Evolutionary conservation across 1,140 invertebrate species (phyloP).

Genomic region (Hirudo medicinalis): DNA sequence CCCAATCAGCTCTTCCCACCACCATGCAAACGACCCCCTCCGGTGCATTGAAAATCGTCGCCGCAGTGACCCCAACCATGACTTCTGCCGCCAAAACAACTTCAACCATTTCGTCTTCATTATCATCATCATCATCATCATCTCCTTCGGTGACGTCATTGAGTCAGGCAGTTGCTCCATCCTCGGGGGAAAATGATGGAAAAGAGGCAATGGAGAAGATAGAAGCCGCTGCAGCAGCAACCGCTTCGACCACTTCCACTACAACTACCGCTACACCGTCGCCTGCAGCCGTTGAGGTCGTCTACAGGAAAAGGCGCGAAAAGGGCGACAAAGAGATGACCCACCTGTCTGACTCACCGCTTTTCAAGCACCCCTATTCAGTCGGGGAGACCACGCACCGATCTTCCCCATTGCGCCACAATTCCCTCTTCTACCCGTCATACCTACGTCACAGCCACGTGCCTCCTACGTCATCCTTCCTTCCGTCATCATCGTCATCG

Average conservation of each 20-base stretch:
- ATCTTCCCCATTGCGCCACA: neutral
- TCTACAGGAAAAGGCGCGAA: neutral
- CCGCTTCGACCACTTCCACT: neutral
- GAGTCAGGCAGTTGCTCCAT: too few species aligned
- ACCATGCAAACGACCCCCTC: too few species aligned
- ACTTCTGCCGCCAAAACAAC: neutral
- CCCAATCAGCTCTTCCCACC: too few species aligned
- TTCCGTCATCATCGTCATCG: constrained; percentile 6
- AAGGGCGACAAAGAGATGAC: neutral
- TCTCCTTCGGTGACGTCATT: neutral
- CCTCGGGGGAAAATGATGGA: too few species aligned
- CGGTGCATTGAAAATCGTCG: too few species aligned
- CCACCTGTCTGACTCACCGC: neutral
- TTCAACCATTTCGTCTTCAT: neutral
- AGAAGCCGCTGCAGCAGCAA: neutral
- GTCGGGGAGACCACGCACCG: neutral
- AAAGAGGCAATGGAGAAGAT: too few species aligned
- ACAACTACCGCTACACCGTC: neutral
- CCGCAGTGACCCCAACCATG: too few species aligned
- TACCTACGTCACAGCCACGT: neutral
- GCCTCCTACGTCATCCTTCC: constrained; percentile 6
- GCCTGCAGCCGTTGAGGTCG: neutral
- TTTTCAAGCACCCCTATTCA: neutral
- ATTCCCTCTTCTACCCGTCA: neutral
- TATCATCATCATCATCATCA: neutral